Evolutionary conservation across 2,888 invertebrate species (phyloP).

Genomic region (Callyntrura guangdongensis): DNA sequence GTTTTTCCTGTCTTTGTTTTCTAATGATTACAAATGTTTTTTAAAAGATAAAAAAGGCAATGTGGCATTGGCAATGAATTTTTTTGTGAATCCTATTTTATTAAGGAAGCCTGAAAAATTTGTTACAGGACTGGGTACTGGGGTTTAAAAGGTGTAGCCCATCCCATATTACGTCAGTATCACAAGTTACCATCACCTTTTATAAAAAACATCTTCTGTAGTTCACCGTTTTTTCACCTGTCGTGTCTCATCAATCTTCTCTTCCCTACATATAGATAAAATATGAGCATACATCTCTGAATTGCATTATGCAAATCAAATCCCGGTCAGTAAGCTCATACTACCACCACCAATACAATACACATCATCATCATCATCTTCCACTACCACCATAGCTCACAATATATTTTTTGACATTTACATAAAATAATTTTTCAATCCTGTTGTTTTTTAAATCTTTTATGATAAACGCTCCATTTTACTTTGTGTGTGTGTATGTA

Average conservation of each 20-base stretch:
- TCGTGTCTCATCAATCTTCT: background rate
- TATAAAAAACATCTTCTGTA: background rate
- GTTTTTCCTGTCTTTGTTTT: constrained; percentile 66
- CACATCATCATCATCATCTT: background rate
- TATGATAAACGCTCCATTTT: constrained; percentile 19
- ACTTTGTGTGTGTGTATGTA: background rate
- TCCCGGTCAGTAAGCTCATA: constrained; percentile 33
- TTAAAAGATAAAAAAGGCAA: background rate
- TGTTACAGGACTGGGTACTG: background rate
- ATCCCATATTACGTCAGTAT: background rate
- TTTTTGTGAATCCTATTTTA: background rate
- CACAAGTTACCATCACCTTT: constrained; percentile 16
- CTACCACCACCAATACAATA: background rate
- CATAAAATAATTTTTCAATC: constrained; percentile 25
- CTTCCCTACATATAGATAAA: background rate
- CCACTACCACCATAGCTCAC: background rate
- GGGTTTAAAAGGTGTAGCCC: constrained; percentile 53
- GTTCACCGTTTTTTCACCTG: constrained; percentile 18
- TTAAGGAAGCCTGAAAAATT: constrained; percentile 3
- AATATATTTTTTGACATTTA: constrained; percentile 9
- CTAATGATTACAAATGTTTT: constrained; percentile 17
- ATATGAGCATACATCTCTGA: background rate
- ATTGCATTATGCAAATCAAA: constrained; percentile 29
- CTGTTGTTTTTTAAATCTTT: background rate
- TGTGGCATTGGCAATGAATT: too few relatives aligned